Conservation (phyloP, 1,140 invertebrate species). For the Drosophila elegans region DNA sequence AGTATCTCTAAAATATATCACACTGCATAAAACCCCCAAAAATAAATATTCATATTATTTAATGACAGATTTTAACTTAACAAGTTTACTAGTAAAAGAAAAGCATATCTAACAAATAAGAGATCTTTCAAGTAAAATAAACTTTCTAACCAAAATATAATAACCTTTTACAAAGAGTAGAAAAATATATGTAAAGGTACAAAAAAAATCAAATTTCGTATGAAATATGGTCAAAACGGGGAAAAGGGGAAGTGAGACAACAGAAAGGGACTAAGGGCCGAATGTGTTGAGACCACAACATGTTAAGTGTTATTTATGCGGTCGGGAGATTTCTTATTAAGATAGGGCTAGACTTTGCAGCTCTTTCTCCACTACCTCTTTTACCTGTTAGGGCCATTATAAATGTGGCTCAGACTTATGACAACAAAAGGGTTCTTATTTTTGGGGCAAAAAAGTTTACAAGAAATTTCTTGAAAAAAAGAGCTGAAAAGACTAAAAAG, state of each 20-base stretch:
- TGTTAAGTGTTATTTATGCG: slow-evolving; percentile 78
- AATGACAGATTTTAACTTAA: not conserved
- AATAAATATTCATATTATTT: too few relatives aligned
- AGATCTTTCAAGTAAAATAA: not conserved
- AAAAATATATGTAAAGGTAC: not conserved
- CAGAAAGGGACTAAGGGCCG: slow-evolving; percentile 44
- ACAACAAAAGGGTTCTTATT: slow-evolving; percentile 55
- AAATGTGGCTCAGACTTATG: slow-evolving; percentile 60
- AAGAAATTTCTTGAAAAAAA: slow-evolving; percentile 10
- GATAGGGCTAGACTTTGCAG: slow-evolving; percentile 56
- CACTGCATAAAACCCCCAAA: not conserved
- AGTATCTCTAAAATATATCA: not conserved
- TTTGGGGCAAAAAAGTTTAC: slow-evolving; percentile 6
- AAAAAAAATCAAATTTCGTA: slow-evolving; percentile 31
- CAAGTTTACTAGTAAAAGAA: slow-evolving; percentile 2
- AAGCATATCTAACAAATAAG: not conserved
- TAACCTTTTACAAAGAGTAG: slow-evolving; percentile 12
- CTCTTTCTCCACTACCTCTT: slow-evolving; percentile 1
- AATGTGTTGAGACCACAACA: slow-evolving; percentile 55
- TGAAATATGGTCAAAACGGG: slow-evolving; percentile 24
- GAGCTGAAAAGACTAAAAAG: slow-evolving; percentile 6
- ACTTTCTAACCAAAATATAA: slow-evolving; percentile 23
- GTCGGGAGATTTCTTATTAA: slow-evolving; percentile 74
- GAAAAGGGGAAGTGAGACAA: slow-evolving; percentile 30
- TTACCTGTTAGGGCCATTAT: slow-evolving; percentile 38